Conservation (phyloP, 2,797 vertebrate genomes). For the Limosa lapponica region DNA sequence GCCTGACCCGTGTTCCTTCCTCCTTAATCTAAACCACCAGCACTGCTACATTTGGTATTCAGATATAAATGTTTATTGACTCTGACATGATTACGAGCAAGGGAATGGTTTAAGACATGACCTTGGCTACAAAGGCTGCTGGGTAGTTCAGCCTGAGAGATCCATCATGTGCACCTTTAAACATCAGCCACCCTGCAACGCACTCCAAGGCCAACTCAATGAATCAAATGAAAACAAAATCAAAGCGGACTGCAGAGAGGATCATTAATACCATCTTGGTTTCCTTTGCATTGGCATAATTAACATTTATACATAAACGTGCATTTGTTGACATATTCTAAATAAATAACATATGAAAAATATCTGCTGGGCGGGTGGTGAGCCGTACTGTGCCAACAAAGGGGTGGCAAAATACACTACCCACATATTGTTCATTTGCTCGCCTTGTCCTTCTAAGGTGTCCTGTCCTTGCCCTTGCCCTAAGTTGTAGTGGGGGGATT, state of each 20-base stretch:
- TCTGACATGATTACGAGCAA: constrained; percentile 38
- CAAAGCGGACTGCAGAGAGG: not conserved
- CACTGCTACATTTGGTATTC: constrained; percentile 19
- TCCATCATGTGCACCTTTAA: constrained; percentile 10
- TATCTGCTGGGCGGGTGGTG: not conserved
- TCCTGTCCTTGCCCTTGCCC: not conserved
- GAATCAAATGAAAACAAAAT: constrained; percentile 40
- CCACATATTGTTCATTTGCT: not conserved
- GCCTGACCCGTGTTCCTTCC: not conserved
- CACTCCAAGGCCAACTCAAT: not conserved
- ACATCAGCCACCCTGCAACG: not conserved
- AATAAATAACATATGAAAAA: not conserved
- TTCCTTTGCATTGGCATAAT: not conserved
- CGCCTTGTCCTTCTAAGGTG: not conserved
- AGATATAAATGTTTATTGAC: constrained; percentile 52
- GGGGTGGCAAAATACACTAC: not conserved
- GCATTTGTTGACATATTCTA: constrained; percentile 1
- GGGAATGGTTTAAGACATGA: constrained; percentile 23
- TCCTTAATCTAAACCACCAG: constrained; percentile 48
- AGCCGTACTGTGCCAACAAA: not conserved
- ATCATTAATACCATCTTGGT: not conserved
- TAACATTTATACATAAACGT: constrained; percentile 12
- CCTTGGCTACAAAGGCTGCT: constrained; percentile 21
- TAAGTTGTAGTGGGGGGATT: not conserved
- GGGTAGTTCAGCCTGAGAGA: constrained; percentile 37